A percentile compares a stretch with the other conserved stretches of the same genome.
Evolutionary conservation across 2,113 vertebrate species (phyloP).

Genomic region (Antigone vipio): DNA sequence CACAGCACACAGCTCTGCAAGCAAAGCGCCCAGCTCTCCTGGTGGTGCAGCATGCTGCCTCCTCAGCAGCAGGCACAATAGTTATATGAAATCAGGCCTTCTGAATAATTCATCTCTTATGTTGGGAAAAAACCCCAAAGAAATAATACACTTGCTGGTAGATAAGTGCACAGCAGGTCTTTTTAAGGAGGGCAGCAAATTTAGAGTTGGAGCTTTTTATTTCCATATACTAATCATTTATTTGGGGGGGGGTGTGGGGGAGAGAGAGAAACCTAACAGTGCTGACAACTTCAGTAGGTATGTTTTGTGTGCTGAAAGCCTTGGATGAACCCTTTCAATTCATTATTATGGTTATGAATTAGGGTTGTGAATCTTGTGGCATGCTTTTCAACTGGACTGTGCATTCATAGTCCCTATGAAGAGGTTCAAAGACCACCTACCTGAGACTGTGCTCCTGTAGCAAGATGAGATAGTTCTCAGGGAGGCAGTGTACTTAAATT

Average conservation of each 20-base stretch:
- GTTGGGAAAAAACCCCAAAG: constrained; percentile 18
- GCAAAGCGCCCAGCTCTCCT: neutral
- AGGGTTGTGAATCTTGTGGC: neutral
- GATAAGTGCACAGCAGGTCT: constrained; percentile 16
- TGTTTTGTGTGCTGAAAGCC: neutral
- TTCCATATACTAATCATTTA: neutral
- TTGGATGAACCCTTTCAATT: neutral
- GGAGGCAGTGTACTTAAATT: neutral
- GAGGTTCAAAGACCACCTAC: neutral
- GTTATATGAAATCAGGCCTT: constrained; percentile 49
- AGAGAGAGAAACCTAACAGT: neutral
- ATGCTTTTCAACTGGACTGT: neutral
- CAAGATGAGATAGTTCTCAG: neutral
- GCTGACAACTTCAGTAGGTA: neutral
- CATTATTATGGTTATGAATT: neutral
- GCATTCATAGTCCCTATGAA: neutral
- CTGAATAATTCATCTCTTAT: constrained; percentile 64
- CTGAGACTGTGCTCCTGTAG: neutral
- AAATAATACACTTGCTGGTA: constrained; percentile 49
- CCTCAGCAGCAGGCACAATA: constrained; percentile 58
- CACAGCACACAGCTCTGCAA: neutral
- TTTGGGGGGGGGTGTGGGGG: neutral
- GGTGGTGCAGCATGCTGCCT: constrained; percentile 17
- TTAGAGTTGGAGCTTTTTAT: constrained; percentile 6
- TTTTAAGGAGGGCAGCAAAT: constrained; percentile 33